These are phyloP conservation scores for Prionailurus bengalensis DNA, from an alignment of 2,113 vertebrate genomes.

Conservation along the genomic window DNA sequence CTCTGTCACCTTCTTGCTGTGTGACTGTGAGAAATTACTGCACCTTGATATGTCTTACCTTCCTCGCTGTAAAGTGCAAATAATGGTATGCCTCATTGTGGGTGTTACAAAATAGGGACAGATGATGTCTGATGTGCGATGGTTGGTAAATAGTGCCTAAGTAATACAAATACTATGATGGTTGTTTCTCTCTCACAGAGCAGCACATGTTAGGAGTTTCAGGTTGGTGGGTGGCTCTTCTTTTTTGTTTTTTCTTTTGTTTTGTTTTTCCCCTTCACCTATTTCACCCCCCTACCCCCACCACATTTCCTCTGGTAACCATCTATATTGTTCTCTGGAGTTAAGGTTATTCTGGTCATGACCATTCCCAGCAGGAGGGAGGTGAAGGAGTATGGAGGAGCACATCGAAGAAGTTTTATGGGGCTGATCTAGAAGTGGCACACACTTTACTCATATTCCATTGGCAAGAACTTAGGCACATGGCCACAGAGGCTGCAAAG, in stretches of 20 bases:
- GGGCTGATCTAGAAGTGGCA: background rate
- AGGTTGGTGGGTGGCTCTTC: background rate
- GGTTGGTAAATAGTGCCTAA: background rate
- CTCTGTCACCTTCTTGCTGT: background rate
- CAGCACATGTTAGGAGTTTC: background rate
- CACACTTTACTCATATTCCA: background rate
- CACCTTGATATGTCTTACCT: background rate
- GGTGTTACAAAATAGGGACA: background rate
- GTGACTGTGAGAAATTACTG: background rate
- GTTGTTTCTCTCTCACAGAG: background rate
- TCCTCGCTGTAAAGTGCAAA: background rate
- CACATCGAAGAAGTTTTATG: background rate
- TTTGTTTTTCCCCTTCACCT: background rate
- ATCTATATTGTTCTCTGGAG: background rate
- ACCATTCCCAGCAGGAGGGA: background rate
- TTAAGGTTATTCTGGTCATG: background rate
- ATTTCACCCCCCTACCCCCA: background rate
- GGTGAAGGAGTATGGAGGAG: background rate
- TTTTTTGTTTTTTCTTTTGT: background rate
- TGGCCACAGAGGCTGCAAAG: background rate
- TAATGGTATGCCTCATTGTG: background rate
- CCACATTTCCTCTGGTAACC: background rate
- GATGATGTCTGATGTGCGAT: background rate
- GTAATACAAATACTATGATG: background rate
- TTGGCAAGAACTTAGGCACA: background rate